Percentiles rank a stretch among this genome's conserved stretches.
These are phyloP conservation scores for Megalonaias nervosa DNA, from an alignment of 1,140 invertebrate species.

Conservation along the genomic window DNA sequence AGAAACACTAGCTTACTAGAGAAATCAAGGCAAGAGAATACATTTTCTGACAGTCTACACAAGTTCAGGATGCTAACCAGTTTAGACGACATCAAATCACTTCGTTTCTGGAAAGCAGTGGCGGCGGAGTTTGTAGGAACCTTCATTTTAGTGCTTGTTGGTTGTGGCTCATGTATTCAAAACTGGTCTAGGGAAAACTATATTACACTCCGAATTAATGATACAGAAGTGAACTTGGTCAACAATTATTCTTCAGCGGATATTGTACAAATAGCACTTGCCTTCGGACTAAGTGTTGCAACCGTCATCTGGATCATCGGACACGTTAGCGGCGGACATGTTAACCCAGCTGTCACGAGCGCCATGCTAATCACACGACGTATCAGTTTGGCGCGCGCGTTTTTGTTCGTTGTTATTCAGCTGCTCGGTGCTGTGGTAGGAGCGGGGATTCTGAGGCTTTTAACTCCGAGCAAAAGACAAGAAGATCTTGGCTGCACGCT, in stretches of 20 bases:
- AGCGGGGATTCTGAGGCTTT: constrained; percentile 78
- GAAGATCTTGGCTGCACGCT: constrained; percentile 79
- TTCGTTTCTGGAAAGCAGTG: constrained; percentile 50
- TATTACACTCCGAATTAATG: too few species aligned
- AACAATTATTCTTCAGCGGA: not conserved
- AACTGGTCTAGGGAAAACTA: constrained; percentile 41
- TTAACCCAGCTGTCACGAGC: constrained; percentile 90
- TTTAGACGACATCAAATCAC: constrained; percentile 54
- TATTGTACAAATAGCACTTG: constrained; percentile 54
- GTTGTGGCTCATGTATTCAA: constrained; percentile 82
- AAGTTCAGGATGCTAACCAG: constrained; percentile 49
- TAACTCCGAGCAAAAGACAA: constrained; percentile 72
- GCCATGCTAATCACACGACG: constrained; percentile 77
- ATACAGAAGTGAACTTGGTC: too few species aligned
- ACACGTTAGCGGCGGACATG: constrained; percentile 90
- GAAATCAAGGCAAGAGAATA: too few species aligned
- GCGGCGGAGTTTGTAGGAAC: constrained; percentile 89
- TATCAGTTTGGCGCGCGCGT: constrained; percentile 62
- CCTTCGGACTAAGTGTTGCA: constrained; percentile 65
- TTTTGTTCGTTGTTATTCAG: constrained; percentile 65
- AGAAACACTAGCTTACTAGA: too few species aligned
- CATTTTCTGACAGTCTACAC: too few species aligned
- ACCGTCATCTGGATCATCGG: constrained; percentile 76
- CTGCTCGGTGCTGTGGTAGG: constrained; percentile 84
- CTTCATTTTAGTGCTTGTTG: constrained; percentile 87